phyloP scores from a whole-genome alignment of 2,888 invertebrate genomes.

The Eremobia ochroleuca region DNA sequence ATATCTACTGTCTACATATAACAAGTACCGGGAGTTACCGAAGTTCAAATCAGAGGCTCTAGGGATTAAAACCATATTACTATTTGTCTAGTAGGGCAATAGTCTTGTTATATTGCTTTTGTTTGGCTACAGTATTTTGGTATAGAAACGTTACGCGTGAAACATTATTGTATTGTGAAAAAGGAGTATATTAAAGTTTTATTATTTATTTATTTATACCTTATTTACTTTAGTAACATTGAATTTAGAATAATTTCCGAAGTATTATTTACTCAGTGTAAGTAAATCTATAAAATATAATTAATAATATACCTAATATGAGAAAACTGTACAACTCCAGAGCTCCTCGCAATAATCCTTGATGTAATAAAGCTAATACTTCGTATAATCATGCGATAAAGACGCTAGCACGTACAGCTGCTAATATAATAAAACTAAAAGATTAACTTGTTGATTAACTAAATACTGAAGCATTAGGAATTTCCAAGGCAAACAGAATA shows the following conservation, averaged over 20 bases:
- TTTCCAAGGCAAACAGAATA: slow-evolving; percentile 7
- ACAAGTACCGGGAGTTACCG: not conserved
- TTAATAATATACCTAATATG: too few relatives aligned
- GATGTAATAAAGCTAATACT: slow-evolving; percentile 23
- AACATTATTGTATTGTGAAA: not conserved
- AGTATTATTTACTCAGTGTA: not conserved
- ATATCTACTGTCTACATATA: slow-evolving; percentile 1
- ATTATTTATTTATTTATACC: too few relatives aligned
- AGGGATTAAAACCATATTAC: slow-evolving; percentile 28
- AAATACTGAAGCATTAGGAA: slow-evolving; percentile 3
- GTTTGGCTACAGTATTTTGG: slow-evolving; percentile 14
- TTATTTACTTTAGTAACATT: too few relatives aligned
- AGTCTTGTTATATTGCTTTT: slow-evolving; percentile 21
- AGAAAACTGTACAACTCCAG: slow-evolving; percentile 24
- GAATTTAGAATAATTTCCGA: not conserved
- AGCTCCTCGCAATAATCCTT: slow-evolving; percentile 27
- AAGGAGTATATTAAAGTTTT: not conserved
- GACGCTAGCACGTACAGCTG: slow-evolving; percentile 23
- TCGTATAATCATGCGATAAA: slow-evolving; percentile 28
- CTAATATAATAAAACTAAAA: slow-evolving; percentile 31
- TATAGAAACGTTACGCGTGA: not conserved
- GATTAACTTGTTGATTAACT: slow-evolving; percentile 34
- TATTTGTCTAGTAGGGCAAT: slow-evolving; percentile 24
- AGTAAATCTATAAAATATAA: not conserved
- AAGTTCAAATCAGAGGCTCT: slow-evolving; percentile 20